Base-by-base conservation (phyloP, 2,888 invertebrate genomes). In the Megaustenia siamemsis region DNA sequence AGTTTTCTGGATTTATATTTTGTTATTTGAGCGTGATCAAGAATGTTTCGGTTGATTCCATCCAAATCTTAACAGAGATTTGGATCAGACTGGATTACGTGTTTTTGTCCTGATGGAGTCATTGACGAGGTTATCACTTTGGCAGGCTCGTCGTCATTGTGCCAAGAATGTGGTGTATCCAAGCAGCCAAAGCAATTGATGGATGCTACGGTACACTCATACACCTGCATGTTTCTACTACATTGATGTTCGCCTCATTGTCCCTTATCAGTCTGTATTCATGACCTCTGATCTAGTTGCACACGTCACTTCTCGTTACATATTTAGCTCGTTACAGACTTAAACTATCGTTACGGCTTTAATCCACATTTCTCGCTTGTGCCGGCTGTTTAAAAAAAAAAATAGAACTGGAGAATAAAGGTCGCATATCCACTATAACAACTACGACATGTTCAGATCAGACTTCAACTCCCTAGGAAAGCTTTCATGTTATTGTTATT, bases 111-210 rank as follows among this genome's bases (percentile, higher is more conserved):
- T 15, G 68, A 80, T 80, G 80, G 80, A 80, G 80, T 80, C 80
- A 40, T 49, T 45, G 69, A 53, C 45, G n/a, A 49, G 38, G 38
- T 24, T 21, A 32, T 69, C 69, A 32, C 69, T 38, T 66, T 80
- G 69, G 69, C n/a, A n/a, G n/a, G n/a, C n/a, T 69, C 40, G 45
- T 69, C 53, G 12, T 69, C 53, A 35, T 69, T 45, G 69, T 49
- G 35, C 21, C 45, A 49, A 77, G 38, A 38, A 83, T 83, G 83
- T 83, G 83, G 83, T 83, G 83, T 66, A 68, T 83, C 28, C 83
- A 83, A 63, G 83, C 75, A n/a, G 83, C 83, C 68, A 83, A 83
- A 40, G 77, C 76, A 21, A 60, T 83, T 32, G 83, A 83, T 45
- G 83, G 68, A 45, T 83, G 83, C n/a, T 83, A 83, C 68, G 83